Evolutionary conservation across 1,140 invertebrate species (phyloP).

Genomic region (Calycopis cecrops): DNA sequence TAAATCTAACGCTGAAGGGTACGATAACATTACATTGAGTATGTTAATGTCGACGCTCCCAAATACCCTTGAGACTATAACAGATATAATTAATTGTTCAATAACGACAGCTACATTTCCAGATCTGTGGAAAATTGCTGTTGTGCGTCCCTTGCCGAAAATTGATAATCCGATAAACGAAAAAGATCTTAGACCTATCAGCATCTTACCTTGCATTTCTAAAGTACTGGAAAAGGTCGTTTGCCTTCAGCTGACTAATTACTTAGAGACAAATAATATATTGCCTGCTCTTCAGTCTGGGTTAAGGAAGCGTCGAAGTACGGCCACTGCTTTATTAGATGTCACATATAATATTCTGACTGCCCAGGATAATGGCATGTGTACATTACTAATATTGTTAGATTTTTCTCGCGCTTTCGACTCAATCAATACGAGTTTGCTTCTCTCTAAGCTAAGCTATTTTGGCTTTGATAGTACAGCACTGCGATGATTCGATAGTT

Average conservation of each 20-base stretch:
- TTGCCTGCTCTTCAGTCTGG: not conserved
- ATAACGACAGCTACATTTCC: conserved; percentile 17
- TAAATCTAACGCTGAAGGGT: conserved; percentile 22
- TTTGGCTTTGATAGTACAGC: too few species aligned
- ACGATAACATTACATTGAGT: conserved; percentile 15
- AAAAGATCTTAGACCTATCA: conserved; percentile 21
- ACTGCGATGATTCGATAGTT: too few species aligned
- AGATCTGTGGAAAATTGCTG: conserved; percentile 17
- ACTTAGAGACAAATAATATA: conserved; percentile 13
- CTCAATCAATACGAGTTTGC: too few species aligned
- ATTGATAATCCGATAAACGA: too few species aligned
- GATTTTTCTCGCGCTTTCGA: not conserved
- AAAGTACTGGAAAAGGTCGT: conserved; percentile 19
- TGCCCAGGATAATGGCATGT: too few species aligned
- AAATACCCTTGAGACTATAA: conserved; percentile 9
- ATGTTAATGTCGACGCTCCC: conserved; percentile 21
- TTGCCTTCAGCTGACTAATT: conserved; percentile 6
- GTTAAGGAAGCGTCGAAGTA: not conserved
- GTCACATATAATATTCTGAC: not conserved
- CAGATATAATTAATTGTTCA: conserved; percentile 16
- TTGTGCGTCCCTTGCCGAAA: too few species aligned
- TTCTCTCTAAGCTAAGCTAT: too few species aligned
- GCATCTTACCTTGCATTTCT: conserved; percentile 18
- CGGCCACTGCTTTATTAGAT: not conserved
- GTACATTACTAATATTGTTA: not conserved